phyloP scores from a whole-genome alignment of 2,888 invertebrate species.

The Cremastobaeus sp. region DNA sequence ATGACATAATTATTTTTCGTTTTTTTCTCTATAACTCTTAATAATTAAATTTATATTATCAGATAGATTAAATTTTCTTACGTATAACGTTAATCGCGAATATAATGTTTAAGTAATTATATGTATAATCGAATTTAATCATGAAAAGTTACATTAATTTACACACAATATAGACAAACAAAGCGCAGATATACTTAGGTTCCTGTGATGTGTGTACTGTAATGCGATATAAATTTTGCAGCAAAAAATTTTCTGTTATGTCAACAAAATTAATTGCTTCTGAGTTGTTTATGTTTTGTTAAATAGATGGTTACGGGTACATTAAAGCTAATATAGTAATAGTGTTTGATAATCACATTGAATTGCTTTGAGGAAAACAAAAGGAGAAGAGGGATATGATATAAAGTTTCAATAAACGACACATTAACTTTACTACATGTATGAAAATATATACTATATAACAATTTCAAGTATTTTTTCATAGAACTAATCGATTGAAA shows the following conservation, averaged over 20 bases:
- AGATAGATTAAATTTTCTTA: constrained; percentile 9
- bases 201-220: constrained; percentile 7
- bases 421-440: no score
- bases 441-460: no score
- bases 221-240: neutral
- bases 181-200: constrained; percentile 19
- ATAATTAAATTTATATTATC: constrained; percentile 4
- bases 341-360: no score
- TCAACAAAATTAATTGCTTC: neutral
- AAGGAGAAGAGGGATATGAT: no score
- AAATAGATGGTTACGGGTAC: no score
- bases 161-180: constrained; percentile 3
- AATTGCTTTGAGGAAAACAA: no score
- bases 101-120: constrained; percentile 32
- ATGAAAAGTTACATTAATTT: constrained; percentile 22
- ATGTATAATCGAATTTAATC: constrained; percentile 35
- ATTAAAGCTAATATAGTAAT: no score
- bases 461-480: no score
- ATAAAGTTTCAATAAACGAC: no score
- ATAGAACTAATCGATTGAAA: no score
- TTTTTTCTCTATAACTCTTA: neutral
- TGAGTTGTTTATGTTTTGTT: neutral
- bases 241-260: neutral
- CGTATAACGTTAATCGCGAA: neutral
- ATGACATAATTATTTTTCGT: no score